Conservation (phyloP, 2,888 invertebrate species). For the Lithophane semibrunnea region DNA sequence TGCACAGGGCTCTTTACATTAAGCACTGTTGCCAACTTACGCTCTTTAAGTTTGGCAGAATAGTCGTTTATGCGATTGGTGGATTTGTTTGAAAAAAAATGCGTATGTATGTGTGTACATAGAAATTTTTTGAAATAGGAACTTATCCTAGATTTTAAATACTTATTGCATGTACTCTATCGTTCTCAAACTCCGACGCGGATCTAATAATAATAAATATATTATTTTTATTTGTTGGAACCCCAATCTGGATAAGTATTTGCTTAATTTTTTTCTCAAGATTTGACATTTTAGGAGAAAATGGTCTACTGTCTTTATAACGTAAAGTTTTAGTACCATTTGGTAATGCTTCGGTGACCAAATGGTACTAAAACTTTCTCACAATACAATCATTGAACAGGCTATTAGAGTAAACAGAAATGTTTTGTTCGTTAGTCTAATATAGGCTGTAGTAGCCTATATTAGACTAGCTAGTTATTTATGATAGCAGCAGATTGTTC, state of each 20-base stretch:
- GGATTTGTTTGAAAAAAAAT: conserved; percentile 19
- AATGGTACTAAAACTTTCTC: conserved; percentile 7
- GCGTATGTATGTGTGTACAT: background rate
- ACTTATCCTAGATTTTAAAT: background rate
- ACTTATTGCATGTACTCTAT: background rate
- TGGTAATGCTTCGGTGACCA: background rate
- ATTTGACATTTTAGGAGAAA: background rate
- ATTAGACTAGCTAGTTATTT: conserved; percentile 37
- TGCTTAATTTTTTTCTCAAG: background rate
- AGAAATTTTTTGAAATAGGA: background rate
- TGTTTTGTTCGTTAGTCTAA: conserved; percentile 7
- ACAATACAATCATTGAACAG: conserved; percentile 20
- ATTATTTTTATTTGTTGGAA: background rate
- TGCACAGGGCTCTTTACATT: conserved; percentile 65
- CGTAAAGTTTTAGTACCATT: no score
- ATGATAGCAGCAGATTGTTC: conserved; percentile 51
- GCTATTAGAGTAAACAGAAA: conserved; percentile 44
- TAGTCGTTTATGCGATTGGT: conserved; percentile 43
- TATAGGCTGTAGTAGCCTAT: background rate
- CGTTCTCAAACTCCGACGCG: background rate
- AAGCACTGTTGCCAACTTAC: conserved; percentile 59
- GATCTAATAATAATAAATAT: background rate
- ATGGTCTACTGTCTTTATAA: background rate
- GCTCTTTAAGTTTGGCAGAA: conserved; percentile 42
- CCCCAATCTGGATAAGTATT: background rate